phyloP scores from a whole-genome alignment of 2,797 vertebrate genomes.

The Falco naumanni region DNA sequence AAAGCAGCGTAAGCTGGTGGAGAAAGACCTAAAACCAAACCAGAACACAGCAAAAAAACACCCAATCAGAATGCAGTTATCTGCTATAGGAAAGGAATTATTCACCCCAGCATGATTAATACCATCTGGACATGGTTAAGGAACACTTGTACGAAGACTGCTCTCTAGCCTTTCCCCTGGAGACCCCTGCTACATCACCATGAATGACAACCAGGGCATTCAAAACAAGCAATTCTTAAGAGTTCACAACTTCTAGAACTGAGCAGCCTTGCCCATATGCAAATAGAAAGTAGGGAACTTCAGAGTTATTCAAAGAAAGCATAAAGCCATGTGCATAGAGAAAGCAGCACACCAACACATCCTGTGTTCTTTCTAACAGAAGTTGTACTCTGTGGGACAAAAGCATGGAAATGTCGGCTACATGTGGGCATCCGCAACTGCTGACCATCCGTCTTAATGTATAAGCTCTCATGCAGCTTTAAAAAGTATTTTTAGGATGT shows the following conservation, averaged over 20 bases:
- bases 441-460: neutral
- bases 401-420: neutral
- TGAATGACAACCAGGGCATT: neutral
- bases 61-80: neutral
- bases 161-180: neutral
- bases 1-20: constrained; percentile 92
- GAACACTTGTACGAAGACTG: neutral
- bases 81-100: neutral
- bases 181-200: neutral
- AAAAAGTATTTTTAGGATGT: neutral
- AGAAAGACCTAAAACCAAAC: constrained; percentile 85
- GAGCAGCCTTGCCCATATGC: neutral
- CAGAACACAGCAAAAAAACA: neutral
- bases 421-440: neutral
- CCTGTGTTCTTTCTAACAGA: constrained; percentile 29
- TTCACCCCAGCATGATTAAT: neutral
- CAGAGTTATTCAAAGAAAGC: constrained; percentile 46
- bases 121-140: neutral
- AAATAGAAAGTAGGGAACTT: neutral
- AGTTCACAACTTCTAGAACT: neutral
- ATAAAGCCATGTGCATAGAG: constrained; percentile 58
- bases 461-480: neutral
- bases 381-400: constrained; percentile 57
- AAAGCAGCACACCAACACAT: constrained; percentile 56
- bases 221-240: neutral